Evolutionary conservation across 2,888 invertebrate species (phyloP).

Genomic region (Ophonus ardosiacus): DNA sequence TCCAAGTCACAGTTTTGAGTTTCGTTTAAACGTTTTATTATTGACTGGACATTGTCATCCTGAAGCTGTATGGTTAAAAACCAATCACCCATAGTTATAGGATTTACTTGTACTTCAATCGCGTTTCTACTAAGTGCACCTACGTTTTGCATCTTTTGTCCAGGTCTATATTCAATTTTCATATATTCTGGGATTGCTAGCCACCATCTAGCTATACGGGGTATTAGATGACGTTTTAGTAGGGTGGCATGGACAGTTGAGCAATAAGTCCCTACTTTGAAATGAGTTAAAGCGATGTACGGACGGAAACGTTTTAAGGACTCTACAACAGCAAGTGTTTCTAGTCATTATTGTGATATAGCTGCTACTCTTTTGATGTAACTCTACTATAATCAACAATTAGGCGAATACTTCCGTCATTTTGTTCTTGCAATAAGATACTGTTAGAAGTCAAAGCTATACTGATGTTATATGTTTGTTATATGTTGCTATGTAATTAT

Average conservation of each 20-base stretch:
- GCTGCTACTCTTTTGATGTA: not conserved
- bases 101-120: not conserved
- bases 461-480: too few species aligned
- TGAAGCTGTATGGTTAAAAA: not conserved
- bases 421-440: not conserved
- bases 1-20: not conserved
- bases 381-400: constrained; percentile 66
- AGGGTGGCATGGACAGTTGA: constrained; percentile 58
- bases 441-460: too few species aligned
- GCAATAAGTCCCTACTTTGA: constrained; percentile 70
- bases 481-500: too few species aligned
- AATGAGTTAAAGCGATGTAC: constrained; percentile 70
- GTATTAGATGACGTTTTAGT: constrained; percentile 66
- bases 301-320: constrained; percentile 70
- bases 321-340: constrained; percentile 69
- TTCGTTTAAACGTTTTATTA: not conserved
- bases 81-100: not conserved
- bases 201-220: constrained; percentile 66
- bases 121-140: constrained; percentile 68
- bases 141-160: constrained; percentile 69
- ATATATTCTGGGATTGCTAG: constrained; percentile 67
- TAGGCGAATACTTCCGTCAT: constrained; percentile 28
- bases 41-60: not conserved
- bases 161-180: constrained; percentile 66
- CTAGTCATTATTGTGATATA: not conserved